phyloP scores from a whole-genome alignment of 2,113 vertebrate genomes.

The Thamnaconus septentrionalis region DNA sequence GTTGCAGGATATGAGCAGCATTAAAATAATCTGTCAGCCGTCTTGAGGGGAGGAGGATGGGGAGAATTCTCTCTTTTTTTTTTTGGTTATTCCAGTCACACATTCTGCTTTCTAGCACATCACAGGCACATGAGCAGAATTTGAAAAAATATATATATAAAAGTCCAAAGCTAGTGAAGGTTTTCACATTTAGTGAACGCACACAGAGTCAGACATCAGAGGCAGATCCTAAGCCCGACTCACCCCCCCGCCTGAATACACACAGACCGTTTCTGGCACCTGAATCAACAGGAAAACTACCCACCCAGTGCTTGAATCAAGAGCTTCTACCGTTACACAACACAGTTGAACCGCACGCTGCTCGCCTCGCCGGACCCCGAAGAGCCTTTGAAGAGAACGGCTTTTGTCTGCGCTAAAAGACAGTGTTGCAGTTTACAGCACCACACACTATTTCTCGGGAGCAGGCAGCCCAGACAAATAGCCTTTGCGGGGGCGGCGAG shows the following conservation, averaged over 20 bases:
- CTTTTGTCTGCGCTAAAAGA: neutral
- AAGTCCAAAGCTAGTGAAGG: constrained; percentile 30
- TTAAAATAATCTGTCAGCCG: constrained; percentile 60
- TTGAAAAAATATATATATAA: constrained; percentile 12
- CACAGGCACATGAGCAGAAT: constrained; percentile 26
- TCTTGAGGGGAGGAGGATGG: constrained; percentile 3
- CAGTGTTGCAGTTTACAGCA: too few relatives aligned
- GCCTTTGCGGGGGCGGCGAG: too few relatives aligned
- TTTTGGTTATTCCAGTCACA: constrained; percentile 20
- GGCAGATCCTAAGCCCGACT: too few relatives aligned
- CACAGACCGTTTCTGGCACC: constrained; percentile 44
- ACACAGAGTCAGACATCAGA: neutral
- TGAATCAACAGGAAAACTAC: constrained; percentile 64
- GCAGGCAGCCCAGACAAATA: too few relatives aligned
- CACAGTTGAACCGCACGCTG: constrained; percentile 1
- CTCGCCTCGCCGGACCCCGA: neutral
- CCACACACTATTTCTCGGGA: too few relatives aligned
- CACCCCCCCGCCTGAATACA: neutral
- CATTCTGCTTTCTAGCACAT: constrained; percentile 38
- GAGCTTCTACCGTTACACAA: constrained; percentile 25
- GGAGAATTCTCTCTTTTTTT: constrained; percentile 12
- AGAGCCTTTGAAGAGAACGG: constrained; percentile 3
- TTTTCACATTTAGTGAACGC: constrained; percentile 8
- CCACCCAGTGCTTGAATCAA: constrained; percentile 51
- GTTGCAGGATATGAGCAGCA: constrained; percentile 38